A percentile compares a stretch with the other conserved stretches of the same genome.
Evolutionary conservation across 2,797 vertebrate genomes (phyloP).

Genomic region (Alcedo quadribrachys): DNA sequence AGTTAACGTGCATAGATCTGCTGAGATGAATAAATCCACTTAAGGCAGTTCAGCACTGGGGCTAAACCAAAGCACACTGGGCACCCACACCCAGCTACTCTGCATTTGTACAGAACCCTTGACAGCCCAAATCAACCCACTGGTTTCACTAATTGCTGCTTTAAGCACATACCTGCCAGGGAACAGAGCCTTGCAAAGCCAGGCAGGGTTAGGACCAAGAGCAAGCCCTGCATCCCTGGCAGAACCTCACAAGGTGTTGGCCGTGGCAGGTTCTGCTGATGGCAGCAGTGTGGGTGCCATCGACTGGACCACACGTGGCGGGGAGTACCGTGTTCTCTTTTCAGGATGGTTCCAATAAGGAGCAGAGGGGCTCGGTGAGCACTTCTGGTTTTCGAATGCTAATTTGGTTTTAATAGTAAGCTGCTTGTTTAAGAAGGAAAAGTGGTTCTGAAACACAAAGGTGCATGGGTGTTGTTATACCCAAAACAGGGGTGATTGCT

Average conservation of each 20-base stretch:
- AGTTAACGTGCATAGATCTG: neutral
- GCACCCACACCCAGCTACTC: neutral
- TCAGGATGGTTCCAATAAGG: conserved; percentile 1
- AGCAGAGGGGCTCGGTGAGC: neutral
- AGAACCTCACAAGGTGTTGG: neutral
- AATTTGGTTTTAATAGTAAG: conserved; percentile 43
- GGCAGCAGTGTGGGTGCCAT: neutral
- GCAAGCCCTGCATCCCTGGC: neutral
- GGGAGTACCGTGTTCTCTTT: neutral
- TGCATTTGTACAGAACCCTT: neutral
- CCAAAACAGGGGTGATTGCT: neutral
- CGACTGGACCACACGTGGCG: neutral
- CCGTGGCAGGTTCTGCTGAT: fast-evolving
- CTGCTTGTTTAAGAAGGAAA: conserved; percentile 48
- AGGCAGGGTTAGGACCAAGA: neutral
- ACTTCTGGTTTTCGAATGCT: conserved; percentile 25
- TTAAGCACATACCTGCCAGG: fast-evolving
- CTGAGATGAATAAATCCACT: conserved; percentile 15
- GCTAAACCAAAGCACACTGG: neutral
- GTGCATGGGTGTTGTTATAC: conserved; percentile 36
- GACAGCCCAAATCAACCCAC: neutral
- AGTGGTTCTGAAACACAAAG: conserved; percentile 50
- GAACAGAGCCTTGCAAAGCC: neutral
- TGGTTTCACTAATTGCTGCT: neutral
- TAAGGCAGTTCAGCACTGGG: neutral